These are phyloP conservation scores for Centropus bengalensis DNA, from an alignment of 2,113 vertebrate genomes.

Conservation along the genomic window DNA sequence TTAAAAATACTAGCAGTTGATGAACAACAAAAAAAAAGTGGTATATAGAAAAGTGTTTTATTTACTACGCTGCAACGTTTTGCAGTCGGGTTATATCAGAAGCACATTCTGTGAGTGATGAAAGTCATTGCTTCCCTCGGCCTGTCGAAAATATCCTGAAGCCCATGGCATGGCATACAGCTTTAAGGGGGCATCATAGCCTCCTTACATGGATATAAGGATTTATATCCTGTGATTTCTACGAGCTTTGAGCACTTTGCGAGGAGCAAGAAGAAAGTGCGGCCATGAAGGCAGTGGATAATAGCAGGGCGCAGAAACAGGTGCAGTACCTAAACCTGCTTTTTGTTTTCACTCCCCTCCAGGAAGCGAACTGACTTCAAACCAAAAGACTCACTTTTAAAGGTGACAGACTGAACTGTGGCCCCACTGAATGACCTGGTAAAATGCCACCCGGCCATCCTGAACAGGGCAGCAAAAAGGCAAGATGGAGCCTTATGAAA, in stretches of 20 bases:
- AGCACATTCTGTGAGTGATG: neutral
- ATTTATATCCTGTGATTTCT: neutral
- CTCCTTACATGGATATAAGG: neutral
- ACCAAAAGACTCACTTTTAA: neutral
- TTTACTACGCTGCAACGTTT: neutral
- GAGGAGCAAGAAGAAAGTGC: neutral
- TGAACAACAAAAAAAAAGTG: neutral
- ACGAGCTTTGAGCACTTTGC: neutral
- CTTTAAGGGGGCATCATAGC: neutral
- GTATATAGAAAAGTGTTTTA: neutral
- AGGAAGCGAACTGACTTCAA: neutral
- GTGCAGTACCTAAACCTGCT: neutral
- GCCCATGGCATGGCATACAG: neutral
- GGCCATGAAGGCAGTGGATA: neutral
- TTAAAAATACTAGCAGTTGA: neutral
- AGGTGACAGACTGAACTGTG: neutral
- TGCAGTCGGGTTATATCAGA: neutral
- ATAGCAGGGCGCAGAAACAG: neutral
- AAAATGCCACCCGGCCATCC: neutral
- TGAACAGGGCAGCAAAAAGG: neutral
- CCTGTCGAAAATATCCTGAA: neutral
- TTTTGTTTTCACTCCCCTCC: neutral
- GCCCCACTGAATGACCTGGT: accelerated
- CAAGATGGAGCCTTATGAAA: neutral
- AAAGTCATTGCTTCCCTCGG: neutral